These are phyloP conservation scores for Ispidina lecontei DNA, from an alignment of 2,797 vertebrate species.

Conservation along the genomic window DNA sequence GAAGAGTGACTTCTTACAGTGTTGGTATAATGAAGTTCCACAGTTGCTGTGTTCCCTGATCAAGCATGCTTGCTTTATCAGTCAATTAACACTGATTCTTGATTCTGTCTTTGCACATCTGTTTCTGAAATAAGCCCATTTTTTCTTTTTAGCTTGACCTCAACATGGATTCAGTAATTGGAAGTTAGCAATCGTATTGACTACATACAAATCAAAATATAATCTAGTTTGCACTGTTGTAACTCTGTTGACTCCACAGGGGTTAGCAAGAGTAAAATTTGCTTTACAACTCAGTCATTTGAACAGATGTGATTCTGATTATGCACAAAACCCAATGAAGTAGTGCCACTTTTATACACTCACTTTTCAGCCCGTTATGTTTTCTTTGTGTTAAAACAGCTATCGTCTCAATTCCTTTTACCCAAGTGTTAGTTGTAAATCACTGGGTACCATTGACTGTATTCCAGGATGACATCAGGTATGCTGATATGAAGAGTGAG, in stretches of 20 bases:
- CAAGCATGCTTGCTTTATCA: not conserved
- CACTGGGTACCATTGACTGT: not conserved
- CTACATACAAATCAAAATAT: slow-evolving; percentile 13
- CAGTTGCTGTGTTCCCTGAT: not conserved
- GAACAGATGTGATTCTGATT: slow-evolving; percentile 8
- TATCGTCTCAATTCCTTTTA: slow-evolving; percentile 17
- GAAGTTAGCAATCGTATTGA: not conserved
- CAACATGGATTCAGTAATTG: not conserved
- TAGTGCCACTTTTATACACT: not conserved
- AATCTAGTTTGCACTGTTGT: not conserved
- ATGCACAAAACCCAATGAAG: not conserved
- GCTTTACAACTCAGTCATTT: not conserved
- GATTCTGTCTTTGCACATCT: not conserved
- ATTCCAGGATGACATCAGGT: slow-evolving; percentile 3
- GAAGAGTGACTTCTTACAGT: not conserved
- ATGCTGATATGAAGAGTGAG: slow-evolving; percentile 25
- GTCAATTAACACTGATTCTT: not conserved
- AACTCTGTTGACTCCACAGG: not conserved
- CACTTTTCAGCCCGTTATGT: not conserved
- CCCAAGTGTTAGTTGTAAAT: slow-evolving; percentile 20
- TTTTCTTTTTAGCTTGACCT: not conserved
- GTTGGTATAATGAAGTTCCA: not conserved
- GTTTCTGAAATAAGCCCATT: not conserved
- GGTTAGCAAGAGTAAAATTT: slow-evolving; percentile 11
- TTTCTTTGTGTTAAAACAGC: slow-evolving; percentile 15